phyloP scores from a whole-genome alignment of 2,888 invertebrate genomes.

The Slavum lentiscoides region DNA sequence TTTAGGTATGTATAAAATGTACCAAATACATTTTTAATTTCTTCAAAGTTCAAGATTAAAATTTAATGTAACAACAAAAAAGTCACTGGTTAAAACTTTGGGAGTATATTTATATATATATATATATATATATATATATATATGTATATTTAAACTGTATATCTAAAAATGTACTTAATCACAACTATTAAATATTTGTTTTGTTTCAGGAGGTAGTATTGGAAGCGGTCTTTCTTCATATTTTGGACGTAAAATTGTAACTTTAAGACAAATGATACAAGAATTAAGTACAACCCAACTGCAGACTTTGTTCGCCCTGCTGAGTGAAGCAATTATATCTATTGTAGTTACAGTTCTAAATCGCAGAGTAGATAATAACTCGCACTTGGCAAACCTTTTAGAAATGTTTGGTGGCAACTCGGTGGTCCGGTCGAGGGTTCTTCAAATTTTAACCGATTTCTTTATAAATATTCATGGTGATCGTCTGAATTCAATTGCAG shows the following conservation, averaged over 20 bases:
- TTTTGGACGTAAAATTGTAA: not conserved
- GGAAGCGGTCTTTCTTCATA: not conserved
- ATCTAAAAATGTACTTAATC: no score
- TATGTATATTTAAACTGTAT: no score
- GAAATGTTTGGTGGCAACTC: not conserved
- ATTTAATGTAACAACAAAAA: no score
- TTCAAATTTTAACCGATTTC: not conserved
- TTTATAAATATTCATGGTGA: not conserved
- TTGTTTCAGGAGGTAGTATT: conserved; percentile 17
- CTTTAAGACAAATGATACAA: not conserved
- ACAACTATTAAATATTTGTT: not conserved
- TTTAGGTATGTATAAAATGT: no score
- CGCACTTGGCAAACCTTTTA: not conserved
- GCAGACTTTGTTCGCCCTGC: not conserved
- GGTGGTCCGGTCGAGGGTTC: not conserved
- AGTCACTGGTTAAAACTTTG: no score
- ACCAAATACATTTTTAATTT: no score
- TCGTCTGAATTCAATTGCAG: not conserved
- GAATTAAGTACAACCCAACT: not conserved
- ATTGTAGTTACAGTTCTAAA: not conserved
- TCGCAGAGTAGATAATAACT: not conserved
- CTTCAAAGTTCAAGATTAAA: no score
- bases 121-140: no score
- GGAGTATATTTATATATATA: no score
- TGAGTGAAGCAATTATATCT: not conserved